Conservation (phyloP, 1,140 invertebrate genomes). For the Macrobrachium nipponense region DNA sequence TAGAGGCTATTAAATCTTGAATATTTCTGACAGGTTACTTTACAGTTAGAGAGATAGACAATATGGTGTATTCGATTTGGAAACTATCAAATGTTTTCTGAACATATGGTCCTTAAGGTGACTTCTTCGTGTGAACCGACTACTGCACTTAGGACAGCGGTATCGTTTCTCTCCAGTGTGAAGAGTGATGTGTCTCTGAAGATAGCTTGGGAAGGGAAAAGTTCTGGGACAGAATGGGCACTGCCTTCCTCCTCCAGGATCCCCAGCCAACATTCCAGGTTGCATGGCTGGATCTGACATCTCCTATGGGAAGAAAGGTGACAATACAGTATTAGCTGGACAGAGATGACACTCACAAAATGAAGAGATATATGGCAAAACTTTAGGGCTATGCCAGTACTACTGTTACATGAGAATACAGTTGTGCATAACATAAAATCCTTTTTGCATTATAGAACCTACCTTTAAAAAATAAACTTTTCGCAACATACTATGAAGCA, state of each 20-base stretch:
- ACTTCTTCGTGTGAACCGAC: slow-evolving; percentile 56
- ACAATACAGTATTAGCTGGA: slow-evolving; percentile 19
- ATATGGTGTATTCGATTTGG: background rate
- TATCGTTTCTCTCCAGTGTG: slow-evolving; percentile 68
- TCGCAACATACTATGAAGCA: too few relatives aligned
- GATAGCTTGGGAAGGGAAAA: slow-evolving; percentile 61
- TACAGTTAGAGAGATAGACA: background rate
- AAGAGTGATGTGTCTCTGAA: slow-evolving; percentile 62
- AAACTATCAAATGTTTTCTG: slow-evolving; percentile 33
- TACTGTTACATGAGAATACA: too few relatives aligned
- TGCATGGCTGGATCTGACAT: slow-evolving; percentile 31
- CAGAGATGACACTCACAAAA: too few relatives aligned
- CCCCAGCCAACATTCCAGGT: slow-evolving; percentile 30
- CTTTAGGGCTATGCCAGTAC: too few relatives aligned
- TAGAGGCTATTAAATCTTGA: too few relatives aligned
- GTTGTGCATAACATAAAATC: too few relatives aligned
- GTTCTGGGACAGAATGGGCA: slow-evolving; percentile 60
- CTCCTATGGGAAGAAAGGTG: slow-evolving; percentile 53
- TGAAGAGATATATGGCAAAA: too few relatives aligned
- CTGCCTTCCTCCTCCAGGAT: slow-evolving; percentile 23
- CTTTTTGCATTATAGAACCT: too few relatives aligned
- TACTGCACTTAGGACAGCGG: slow-evolving; percentile 65
- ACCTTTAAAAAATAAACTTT: too few relatives aligned
- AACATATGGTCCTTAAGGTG: slow-evolving; percentile 58
- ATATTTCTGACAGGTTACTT: background rate